phyloP scores from a whole-genome alignment of 2,797 vertebrate genomes.

The Platalea minor region DNA sequence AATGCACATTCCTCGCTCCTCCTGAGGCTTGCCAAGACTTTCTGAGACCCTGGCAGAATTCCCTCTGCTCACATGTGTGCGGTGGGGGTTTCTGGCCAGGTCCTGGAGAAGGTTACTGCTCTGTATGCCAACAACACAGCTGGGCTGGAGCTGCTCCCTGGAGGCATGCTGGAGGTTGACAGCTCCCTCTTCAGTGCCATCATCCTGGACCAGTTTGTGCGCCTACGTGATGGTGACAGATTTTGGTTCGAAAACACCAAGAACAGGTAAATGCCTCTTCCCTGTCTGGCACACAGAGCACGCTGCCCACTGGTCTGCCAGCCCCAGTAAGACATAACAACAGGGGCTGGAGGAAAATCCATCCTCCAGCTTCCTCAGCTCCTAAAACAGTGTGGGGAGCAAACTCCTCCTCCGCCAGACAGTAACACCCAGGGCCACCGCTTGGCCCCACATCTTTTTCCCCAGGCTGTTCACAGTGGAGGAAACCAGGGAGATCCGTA shows the following conservation, averaged over 20 bases:
- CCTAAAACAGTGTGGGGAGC: not conserved
- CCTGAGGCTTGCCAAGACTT: not conserved
- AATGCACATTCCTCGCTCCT: not conserved
- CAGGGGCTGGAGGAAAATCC: not conserved
- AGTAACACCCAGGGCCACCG: not conserved
- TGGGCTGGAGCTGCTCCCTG: slow-evolving; percentile 87
- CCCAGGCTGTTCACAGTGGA: slow-evolving; percentile 84
- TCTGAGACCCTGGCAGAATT: not conserved
- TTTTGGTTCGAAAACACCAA: slow-evolving; percentile 97
- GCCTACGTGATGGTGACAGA: slow-evolving; percentile 90
- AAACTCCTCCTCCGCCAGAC: not conserved
- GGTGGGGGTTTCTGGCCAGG: not conserved
- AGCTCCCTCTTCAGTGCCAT: slow-evolving; percentile 83
- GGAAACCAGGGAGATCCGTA: slow-evolving; percentile 79
- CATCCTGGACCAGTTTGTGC: slow-evolving; percentile 89
- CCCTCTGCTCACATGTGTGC: not conserved
- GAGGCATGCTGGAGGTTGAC: slow-evolving; percentile 84
- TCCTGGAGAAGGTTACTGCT: slow-evolving; percentile 56
- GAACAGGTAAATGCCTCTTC: slow-evolving; percentile 82
- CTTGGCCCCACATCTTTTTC: not conserved
- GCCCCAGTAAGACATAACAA: not conserved
- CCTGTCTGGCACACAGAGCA: not conserved
- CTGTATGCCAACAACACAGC: slow-evolving; percentile 81
- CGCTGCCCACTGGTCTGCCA: not conserved
- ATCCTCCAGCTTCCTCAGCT: not conserved